A percentile compares a stretch with the other conserved stretches of the same genome.
Conservation (phyloP, 2,797 vertebrate species). For the Peromyscus melanophrys region DNA sequence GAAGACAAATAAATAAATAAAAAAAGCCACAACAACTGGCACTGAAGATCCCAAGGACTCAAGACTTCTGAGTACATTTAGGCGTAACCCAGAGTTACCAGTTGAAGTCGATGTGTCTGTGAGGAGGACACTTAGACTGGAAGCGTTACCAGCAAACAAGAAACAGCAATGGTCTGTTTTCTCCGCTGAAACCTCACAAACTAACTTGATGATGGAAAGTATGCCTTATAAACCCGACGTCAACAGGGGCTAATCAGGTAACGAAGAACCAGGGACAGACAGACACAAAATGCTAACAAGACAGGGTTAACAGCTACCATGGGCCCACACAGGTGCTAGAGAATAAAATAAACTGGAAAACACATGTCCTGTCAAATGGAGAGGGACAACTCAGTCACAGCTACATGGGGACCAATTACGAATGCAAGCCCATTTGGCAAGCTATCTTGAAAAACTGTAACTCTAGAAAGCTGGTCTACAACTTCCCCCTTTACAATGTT, state of each 20-base stretch:
- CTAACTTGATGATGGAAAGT: not conserved
- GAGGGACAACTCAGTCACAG: not conserved
- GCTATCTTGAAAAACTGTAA: slow-evolving; percentile 12
- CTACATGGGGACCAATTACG: not conserved
- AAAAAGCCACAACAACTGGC: slow-evolving; percentile 28
- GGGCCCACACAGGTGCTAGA: not conserved
- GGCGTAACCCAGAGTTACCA: not conserved
- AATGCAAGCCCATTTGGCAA: not conserved
- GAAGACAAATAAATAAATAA: too few relatives aligned
- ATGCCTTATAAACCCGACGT: not conserved
- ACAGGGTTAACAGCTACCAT: not conserved
- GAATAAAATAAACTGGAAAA: not conserved
- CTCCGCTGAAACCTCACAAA: not conserved
- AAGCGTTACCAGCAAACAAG: not conserved
- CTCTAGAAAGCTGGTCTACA: slow-evolving; percentile 9
- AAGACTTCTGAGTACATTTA: not conserved
- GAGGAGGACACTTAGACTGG: not conserved
- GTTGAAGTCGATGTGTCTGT: not conserved
- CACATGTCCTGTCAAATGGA: not conserved
- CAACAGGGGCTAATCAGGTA: not conserved
- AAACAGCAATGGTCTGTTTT: not conserved
- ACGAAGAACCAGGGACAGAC: not conserved
- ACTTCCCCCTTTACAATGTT: slow-evolving; percentile 19
- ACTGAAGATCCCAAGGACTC: not conserved
- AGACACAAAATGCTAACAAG: slow-evolving; percentile 26